Evolutionary conservation across 2,113 vertebrate species (phyloP).

Genomic region (Tiliqua scincoides): DNA sequence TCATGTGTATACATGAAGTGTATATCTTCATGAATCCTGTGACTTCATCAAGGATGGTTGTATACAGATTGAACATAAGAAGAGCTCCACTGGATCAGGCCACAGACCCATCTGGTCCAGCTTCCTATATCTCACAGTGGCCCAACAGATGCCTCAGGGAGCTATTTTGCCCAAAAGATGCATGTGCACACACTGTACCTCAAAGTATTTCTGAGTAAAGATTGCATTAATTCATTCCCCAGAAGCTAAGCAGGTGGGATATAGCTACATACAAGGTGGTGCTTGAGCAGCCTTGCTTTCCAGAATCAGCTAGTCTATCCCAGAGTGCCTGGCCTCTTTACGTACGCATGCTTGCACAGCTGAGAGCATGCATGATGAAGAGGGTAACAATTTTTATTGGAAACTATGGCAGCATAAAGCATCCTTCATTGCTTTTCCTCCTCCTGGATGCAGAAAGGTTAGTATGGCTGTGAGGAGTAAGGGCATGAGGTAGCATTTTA

Average conservation of each 20-base stretch:
- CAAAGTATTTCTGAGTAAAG: background rate
- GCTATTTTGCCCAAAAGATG: background rate
- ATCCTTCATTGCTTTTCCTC: background rate
- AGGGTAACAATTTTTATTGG: background rate
- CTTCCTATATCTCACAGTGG: too few relatives aligned
- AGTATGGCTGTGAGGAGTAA: background rate
- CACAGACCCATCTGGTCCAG: too few relatives aligned
- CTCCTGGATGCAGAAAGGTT: background rate
- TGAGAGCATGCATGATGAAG: background rate
- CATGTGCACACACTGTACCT: background rate
- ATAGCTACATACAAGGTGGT: background rate
- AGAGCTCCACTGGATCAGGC: too few relatives aligned
- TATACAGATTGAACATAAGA: too few relatives aligned
- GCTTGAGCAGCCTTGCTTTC: background rate
- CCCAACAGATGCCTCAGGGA: background rate
- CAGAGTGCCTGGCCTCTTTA: background rate
- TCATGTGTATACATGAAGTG: too few relatives aligned
- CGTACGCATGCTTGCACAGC: background rate
- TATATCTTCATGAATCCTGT: too few relatives aligned
- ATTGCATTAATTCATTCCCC: background rate
- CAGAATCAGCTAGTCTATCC: conserved; percentile 26
- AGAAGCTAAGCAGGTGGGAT: background rate
- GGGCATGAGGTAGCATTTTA: background rate
- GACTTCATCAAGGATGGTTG: background rate
- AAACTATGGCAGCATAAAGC: background rate